Percentiles rank a stretch among this genome's conserved stretches.
Conservation (phyloP, 2,113 vertebrate genomes). For the Callopanchax toddi region DNA sequence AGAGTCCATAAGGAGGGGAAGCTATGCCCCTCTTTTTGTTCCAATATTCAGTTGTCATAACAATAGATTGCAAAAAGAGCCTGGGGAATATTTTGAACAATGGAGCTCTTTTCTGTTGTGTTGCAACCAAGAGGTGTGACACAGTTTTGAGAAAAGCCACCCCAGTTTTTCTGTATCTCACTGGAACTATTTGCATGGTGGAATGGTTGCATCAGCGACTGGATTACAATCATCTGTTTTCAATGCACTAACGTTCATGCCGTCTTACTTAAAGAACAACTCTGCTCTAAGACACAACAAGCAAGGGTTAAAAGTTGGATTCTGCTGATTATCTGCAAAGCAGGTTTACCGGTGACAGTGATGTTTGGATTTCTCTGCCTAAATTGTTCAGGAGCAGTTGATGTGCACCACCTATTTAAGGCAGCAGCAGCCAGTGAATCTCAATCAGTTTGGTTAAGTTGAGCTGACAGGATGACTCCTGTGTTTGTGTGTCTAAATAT, state of each 20-base stretch:
- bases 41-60: conserved; percentile 25
- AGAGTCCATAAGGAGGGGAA: not conserved
- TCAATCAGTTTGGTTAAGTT: conserved; percentile 44
- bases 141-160: conserved; percentile 8
- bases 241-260: not conserved
- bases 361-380: conserved; percentile 38
- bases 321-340: conserved; percentile 1
- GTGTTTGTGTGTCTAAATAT: conserved; percentile 60
- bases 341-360: conserved; percentile 1
- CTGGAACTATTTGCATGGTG: not conserved
- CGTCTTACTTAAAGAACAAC: not conserved
- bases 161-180: not conserved
- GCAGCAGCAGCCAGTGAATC: conserved; percentile 46
- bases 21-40: not conserved
- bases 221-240: not conserved
- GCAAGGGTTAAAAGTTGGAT: conserved; percentile 23
- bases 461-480: conserved; percentile 46
- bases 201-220: not conserved
- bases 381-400: conserved; percentile 48
- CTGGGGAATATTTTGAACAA: conserved; percentile 27
- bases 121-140: conserved; percentile 26
- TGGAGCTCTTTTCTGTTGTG: conserved; percentile 12
- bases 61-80: conserved; percentile 31
- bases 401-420: conserved; percentile 42
- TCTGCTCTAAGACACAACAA: not conserved